Conservation (phyloP, 2,113 vertebrate genomes). For the Dolichallabes microphthalmus region DNA sequence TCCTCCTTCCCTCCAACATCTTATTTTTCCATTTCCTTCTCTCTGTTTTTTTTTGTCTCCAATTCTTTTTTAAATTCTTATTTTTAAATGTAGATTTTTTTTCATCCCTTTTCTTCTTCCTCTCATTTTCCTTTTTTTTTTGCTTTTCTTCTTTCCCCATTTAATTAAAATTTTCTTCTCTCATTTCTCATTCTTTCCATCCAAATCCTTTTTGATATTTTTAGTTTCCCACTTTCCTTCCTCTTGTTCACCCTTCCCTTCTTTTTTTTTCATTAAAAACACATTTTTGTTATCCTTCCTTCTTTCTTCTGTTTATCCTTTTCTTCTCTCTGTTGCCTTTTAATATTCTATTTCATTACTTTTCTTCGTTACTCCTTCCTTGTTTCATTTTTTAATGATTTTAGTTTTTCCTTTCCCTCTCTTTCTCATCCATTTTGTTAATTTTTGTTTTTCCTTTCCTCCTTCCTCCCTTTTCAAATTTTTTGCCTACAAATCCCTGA, state of each 20-base stretch:
- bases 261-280: too few relatives aligned
- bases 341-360: too few relatives aligned
- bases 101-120: too few relatives aligned
- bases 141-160: background rate
- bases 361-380: too few relatives aligned
- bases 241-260: background rate
- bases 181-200: background rate
- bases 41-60: background rate
- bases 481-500: too few relatives aligned
- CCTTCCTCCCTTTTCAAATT: background rate
- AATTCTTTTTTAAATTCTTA: background rate
- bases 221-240: background rate
- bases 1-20: background rate
- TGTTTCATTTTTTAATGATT: too few relatives aligned
- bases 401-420: too few relatives aligned
- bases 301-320: too few relatives aligned
- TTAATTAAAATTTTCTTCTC: background rate
- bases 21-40: background rate
- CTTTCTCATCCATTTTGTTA: background rate
- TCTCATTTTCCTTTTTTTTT: background rate
- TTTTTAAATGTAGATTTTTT: background rate
- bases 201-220: background rate
- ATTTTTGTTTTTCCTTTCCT: conserved; percentile 3
- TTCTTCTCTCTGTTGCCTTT: too few relatives aligned
- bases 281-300: too few relatives aligned